phyloP scores from a whole-genome alignment of 92 coral and sea anemone genomes.

The Paragorgia papillata region DNA sequence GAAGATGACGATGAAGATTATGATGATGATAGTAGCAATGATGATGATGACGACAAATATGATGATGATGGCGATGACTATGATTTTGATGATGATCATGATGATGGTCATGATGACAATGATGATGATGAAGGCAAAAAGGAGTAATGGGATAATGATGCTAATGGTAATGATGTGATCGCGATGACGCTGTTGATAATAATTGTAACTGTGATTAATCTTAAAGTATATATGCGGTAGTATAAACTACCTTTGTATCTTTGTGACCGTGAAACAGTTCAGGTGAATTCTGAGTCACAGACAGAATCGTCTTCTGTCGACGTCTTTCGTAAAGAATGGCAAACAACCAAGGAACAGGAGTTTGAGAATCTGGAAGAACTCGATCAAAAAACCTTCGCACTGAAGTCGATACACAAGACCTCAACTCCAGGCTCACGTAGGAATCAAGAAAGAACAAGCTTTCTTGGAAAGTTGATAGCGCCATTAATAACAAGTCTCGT shows the following conservation, averaged over 20 bases:
- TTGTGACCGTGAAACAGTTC: background rate
- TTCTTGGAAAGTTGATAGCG: constrained; percentile 65
- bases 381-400: constrained; percentile 84
- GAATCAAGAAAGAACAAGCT: constrained; percentile 74
- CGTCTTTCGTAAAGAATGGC: constrained; percentile 73
- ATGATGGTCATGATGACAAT: too few relatives aligned
- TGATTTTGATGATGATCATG: too few relatives aligned
- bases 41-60: too few relatives aligned
- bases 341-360: constrained; percentile 85
- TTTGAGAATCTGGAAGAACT: constrained; percentile 53
- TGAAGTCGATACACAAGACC: constrained; percentile 76
- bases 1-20: too few relatives aligned
- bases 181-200: too few relatives aligned
- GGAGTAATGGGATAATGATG: too few relatives aligned
- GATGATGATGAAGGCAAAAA: too few relatives aligned
- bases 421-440: constrained; percentile 69
- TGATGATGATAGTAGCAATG: too few relatives aligned
- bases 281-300: constrained; percentile 52
- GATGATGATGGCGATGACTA: too few relatives aligned
- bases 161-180: too few relatives aligned
- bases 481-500: constrained; percentile 20
- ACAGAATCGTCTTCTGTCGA: constrained; percentile 59
- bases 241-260: background rate
- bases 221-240: too few relatives aligned
- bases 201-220: too few relatives aligned